Conservation (phyloP, 2,797 vertebrate genomes). For the Rhinella marina region DNA sequence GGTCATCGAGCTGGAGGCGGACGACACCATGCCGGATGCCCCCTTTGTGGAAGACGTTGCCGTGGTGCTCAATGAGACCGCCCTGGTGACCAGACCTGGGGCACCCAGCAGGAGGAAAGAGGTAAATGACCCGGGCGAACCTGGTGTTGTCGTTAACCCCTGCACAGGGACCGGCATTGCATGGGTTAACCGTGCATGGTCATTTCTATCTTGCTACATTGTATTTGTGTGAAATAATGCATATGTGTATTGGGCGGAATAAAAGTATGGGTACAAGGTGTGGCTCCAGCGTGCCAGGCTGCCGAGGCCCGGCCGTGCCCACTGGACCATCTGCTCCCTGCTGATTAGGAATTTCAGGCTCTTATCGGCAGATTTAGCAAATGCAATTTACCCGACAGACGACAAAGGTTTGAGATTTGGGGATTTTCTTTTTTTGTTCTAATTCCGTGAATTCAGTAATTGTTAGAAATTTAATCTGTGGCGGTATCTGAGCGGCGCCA, state of each 20-base stretch:
- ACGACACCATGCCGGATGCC: slow-evolving; percentile 90
- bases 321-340: slow-evolving; percentile 28
- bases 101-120: slow-evolving; percentile 87
- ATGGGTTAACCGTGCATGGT: too few species aligned
- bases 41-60: slow-evolving; percentile 95
- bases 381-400: slow-evolving; percentile 16
- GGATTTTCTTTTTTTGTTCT: not conserved
- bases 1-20: slow-evolving; percentile 87
- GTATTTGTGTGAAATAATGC: not conserved
- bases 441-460: not conserved
- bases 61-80: slow-evolving; percentile 92
- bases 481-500: not conserved
- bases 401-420: not conserved
- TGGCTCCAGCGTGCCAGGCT: slow-evolving; percentile 33
- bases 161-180: not conserved
- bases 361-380: slow-evolving; percentile 31
- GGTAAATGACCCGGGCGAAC: slow-evolving; percentile 71
- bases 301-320: slow-evolving; percentile 23
- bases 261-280: not conserved
- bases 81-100: slow-evolving; percentile 89
- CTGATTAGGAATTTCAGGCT: not conserved
- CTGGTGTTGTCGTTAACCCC: not conserved
- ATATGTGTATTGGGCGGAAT: not conserved
- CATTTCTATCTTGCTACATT: not conserved
- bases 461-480: not conserved